A percentile compares a stretch with the other conserved stretches of the same genome.
Conservation (phyloP, 2,797 vertebrate genomes). For the Cirrhinus molitorella region DNA sequence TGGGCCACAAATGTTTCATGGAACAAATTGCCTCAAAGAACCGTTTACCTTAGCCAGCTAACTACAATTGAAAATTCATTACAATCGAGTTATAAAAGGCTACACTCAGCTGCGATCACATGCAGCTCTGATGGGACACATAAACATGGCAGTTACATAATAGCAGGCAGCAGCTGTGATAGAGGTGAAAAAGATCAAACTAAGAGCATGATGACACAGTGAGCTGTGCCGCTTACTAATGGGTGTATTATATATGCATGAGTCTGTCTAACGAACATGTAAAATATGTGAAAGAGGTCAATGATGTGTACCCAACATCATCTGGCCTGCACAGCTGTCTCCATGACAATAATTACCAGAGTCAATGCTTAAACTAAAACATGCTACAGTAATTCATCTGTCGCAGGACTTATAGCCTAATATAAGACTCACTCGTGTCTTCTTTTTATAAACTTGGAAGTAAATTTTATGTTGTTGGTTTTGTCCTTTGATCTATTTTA, state of each 20-base stretch:
- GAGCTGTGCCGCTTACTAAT: slow-evolving; percentile 15
- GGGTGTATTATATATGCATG: slow-evolving; percentile 7
- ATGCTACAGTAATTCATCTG: background rate
- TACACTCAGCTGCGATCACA: background rate
- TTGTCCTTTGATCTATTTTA: background rate
- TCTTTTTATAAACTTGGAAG: background rate
- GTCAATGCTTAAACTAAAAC: background rate
- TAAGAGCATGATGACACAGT: background rate
- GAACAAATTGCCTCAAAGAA: slow-evolving; percentile 30
- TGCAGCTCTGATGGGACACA: slow-evolving; percentile 10
- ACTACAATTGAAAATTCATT: slow-evolving; percentile 29
- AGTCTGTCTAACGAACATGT: slow-evolving; percentile 26
- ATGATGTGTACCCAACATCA: slow-evolving; percentile 21
- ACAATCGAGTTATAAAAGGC: slow-evolving; percentile 5
- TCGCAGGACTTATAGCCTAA: background rate
- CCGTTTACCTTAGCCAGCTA: slow-evolving; percentile 9
- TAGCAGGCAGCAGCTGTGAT: slow-evolving; percentile 8
- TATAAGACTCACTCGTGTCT: background rate
- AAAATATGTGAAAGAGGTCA: slow-evolving; percentile 33
- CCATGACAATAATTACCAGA: slow-evolving; percentile 22
- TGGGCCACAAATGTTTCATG: background rate
- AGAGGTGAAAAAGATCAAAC: slow-evolving; percentile 18
- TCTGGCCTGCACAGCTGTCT: slow-evolving; percentile 43
- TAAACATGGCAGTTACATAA: slow-evolving; percentile 27
- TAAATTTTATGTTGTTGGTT: background rate